Base-by-base conservation (phyloP, 2,797 vertebrate species). In the Thaleichthys pacificus region DNA sequence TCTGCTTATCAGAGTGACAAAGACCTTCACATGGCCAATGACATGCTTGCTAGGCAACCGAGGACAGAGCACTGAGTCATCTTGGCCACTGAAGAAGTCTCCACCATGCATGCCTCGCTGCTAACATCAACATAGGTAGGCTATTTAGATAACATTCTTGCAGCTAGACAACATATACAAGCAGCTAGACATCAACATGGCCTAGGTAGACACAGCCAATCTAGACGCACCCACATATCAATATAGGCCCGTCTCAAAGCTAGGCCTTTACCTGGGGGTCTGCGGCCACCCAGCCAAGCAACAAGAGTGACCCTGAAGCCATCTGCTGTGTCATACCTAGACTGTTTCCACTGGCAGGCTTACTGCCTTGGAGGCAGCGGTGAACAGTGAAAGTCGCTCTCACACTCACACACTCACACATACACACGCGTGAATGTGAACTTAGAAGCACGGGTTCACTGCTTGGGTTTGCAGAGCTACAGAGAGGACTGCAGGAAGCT, bases 291-390 rank as follows among this genome's bases (percentile, higher is more conserved):
- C 5, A 63, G 15, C 61, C 61, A 32, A 1, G 61, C 17, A 32
- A 7, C 14, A 14, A 24, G 65, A 24, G 12, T 24, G 38, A 66
- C 38, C 38, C 64, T 5, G 15, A 21, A 24, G 1, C 17, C 49
- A 47, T 49, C 63, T 22, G 32, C 32, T 42, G n/a, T 22, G 38
- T 17, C 6, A 3, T 22, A 17, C 8, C 8, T n/a, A 66, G 64
- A 12, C 22, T 21, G 11, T 61, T 49, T 22, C 38, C 17, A 22
- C 65, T 65, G 57, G 42, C 9, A 79, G 74, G 64, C 69, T 71
- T 79, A 82, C 77, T 85, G 85, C 88, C 83, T 90, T 54, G 12
- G 86, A 87, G 71, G 81, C 85, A 84, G 84, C 88, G 89, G 89
- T 85, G 74, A 91, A 86, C 83, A 67, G 76, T 74, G 77, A 73